Evolutionary conservation across 2,113 vertebrate species (phyloP).

Genomic region (Chaetodon trifascialis): DNA sequence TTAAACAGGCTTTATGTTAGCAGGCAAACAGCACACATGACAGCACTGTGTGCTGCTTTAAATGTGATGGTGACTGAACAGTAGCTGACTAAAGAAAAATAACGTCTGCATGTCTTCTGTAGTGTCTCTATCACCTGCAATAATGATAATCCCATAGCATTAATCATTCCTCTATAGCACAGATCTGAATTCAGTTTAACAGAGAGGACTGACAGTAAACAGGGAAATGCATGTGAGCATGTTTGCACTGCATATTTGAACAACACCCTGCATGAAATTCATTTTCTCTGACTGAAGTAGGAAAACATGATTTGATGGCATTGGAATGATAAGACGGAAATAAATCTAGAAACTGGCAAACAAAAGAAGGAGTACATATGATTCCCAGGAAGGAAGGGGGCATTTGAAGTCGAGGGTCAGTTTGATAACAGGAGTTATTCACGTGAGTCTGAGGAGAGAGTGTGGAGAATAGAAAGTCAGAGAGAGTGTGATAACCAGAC

Average conservation of each 20-base stretch:
- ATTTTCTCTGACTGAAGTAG: constrained; percentile 32
- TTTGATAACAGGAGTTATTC: constrained; percentile 60
- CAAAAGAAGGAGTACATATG: constrained; percentile 33
- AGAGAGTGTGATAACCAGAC: constrained; percentile 50
- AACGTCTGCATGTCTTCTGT: not conserved
- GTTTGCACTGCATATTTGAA: constrained; percentile 49
- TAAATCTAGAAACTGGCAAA: constrained; percentile 45
- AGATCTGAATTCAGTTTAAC: constrained; percentile 10
- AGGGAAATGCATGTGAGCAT: constrained; percentile 30
- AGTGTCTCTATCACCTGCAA: not conserved
- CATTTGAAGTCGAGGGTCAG: constrained; percentile 54
- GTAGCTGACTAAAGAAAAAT: not conserved
- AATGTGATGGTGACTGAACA: not conserved
- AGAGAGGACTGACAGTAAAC: constrained; percentile 11
- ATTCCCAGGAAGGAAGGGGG: constrained; percentile 24
- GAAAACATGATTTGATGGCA: constrained; percentile 34
- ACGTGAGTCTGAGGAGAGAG: constrained; percentile 37
- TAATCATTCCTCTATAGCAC: not conserved
- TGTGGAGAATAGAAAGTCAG: constrained; percentile 46
- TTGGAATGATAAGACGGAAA: constrained; percentile 35
- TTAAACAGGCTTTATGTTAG: constrained; percentile 24
- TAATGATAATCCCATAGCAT: not conserved
- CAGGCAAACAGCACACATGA: constrained; percentile 21
- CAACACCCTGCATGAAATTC: constrained; percentile 42
- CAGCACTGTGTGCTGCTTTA: not conserved